Percentiles rank a stretch among this genome's conserved stretches.
Conservation (phyloP, 2,888 invertebrate genomes). For the Aethes cnicana region DNA sequence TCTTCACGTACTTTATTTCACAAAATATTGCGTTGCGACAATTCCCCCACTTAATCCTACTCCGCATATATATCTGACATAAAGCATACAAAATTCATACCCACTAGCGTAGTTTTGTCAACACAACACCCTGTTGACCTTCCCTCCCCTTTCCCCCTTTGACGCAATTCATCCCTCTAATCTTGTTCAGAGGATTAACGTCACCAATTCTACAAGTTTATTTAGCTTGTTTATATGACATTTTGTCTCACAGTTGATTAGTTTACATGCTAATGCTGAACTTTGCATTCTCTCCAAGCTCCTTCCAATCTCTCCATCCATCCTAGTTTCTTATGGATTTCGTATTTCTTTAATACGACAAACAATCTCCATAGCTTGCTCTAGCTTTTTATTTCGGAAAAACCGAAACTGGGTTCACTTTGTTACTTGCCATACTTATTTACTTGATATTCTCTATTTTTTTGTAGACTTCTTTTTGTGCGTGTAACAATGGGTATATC, state of each 20-base stretch:
- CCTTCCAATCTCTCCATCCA: too few relatives aligned
- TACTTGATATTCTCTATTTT: too few relatives aligned
- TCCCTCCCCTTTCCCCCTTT: constrained; percentile 31
- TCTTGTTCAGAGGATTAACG: constrained; percentile 39
- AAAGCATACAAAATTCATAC: constrained; percentile 1
- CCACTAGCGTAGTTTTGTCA: constrained; percentile 2
- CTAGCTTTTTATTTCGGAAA: too few relatives aligned
- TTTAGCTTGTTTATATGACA: constrained; percentile 25
- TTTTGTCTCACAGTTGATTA: constrained; percentile 10
- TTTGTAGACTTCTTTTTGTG: too few relatives aligned
- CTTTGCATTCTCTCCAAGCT: too few relatives aligned
- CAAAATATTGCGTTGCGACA: not conserved
- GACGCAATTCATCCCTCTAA: constrained; percentile 46
- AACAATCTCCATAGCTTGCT: too few relatives aligned
- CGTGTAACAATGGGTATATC: too few relatives aligned
- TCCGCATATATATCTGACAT: not conserved
- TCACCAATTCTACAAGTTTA: constrained; percentile 33
- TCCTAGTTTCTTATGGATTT: too few relatives aligned
- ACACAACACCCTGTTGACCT: constrained; percentile 16
- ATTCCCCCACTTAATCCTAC: not conserved
- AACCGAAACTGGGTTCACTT: too few relatives aligned
- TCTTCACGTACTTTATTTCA: not conserved
- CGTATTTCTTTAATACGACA: too few relatives aligned
- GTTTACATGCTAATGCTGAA: constrained; percentile 11
- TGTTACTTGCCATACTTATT: too few relatives aligned